Base-by-base conservation (phyloP, 1,140 invertebrate genomes). In the Bombus soroeensis region DNA sequence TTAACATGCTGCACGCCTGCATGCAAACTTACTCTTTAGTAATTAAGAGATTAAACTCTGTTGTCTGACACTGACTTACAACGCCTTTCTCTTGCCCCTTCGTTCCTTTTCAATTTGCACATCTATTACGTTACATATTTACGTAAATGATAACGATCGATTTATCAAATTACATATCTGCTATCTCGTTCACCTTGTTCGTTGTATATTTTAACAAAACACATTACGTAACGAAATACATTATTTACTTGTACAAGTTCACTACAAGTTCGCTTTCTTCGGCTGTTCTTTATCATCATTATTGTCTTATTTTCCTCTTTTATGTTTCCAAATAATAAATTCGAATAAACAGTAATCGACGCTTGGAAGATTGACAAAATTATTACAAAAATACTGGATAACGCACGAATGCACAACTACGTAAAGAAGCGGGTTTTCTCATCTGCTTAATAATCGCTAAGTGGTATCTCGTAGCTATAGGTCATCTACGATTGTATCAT, bases 31-130 rank as follows among this genome's bases (percentile, higher is more conserved):
- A 91, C 91, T 87, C 84, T 72, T 75, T 57, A 82, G 92, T 93
- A 94, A 94, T 94, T 94, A 94, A 94, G 93, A 94, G 93, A 93
- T 94, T 94, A 94, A 93, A 93, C 85, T 76, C 88, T 91, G 91
- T 93, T 94, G 91, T 86, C 90, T 92, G 90, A 92, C 90, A 90
- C 89, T 88, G 81, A 78, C 59, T 66, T 59, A 39, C 75, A 59
- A 41, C 47, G 43, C 34, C 39, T 34, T 66, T 34, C 13, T 12
- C 37, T 37, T 71, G 37, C 2, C 32, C 13, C 39, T 43, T 32
- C 28, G 18, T 25, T 43, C 5, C 15, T 71, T 3, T 6, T 64
- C 5, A 34, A 37, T 43, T 28, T 47, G 9, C 43, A 15, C 18
- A 32, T 79, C 13, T 39, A 78, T 78, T 34, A 74, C 9, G n/a